phyloP scores from a whole-genome alignment of 2,797 vertebrate genomes.

The Acanthurus lineatus region DNA sequence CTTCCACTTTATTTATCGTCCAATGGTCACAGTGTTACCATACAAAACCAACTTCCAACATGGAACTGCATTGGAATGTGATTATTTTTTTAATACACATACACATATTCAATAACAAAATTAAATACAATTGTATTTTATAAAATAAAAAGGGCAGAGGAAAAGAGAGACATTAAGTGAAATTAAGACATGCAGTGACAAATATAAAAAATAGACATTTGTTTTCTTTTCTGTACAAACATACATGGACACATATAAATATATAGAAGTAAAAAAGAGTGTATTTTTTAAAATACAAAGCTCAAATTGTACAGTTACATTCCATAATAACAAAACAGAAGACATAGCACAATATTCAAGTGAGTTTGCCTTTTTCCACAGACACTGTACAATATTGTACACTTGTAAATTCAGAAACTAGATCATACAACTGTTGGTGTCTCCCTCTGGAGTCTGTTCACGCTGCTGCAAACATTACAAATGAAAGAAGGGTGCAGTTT shows the following conservation, averaged over 20 bases:
- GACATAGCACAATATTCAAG: conserved; percentile 93
- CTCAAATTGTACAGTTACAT: conserved; percentile 96
- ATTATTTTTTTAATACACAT: conserved; percentile 61
- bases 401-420: conserved; percentile 90
- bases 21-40: conserved; percentile 78
- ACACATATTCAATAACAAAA: conserved; percentile 75
- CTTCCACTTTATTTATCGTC: conserved; percentile 79
- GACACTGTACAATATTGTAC: conserved; percentile 87
- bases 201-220: conserved; percentile 98
- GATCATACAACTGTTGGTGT: conserved; percentile 81
- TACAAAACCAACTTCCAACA: conserved; percentile 79
- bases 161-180: conserved; percentile 66
- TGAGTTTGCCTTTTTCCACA: conserved; percentile 92
- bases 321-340: conserved; percentile 90
- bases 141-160: conserved; percentile 70
- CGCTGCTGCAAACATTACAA: conserved; percentile 79
- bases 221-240: conserved; percentile 89
- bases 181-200: conserved; percentile 89
- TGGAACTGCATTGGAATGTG: conserved; percentile 77
- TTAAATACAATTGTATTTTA: conserved; percentile 80
- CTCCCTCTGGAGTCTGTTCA: conserved; percentile 68
- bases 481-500: conserved; percentile 57
- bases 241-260: conserved; percentile 86
- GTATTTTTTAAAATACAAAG: conserved; percentile 99
- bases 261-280: conserved; percentile 97